Evolutionary conservation across 2,888 invertebrate genomes (phyloP), one percentile per base, ranked within the genome.

Genomic region (Tillus elongatus): DNA sequence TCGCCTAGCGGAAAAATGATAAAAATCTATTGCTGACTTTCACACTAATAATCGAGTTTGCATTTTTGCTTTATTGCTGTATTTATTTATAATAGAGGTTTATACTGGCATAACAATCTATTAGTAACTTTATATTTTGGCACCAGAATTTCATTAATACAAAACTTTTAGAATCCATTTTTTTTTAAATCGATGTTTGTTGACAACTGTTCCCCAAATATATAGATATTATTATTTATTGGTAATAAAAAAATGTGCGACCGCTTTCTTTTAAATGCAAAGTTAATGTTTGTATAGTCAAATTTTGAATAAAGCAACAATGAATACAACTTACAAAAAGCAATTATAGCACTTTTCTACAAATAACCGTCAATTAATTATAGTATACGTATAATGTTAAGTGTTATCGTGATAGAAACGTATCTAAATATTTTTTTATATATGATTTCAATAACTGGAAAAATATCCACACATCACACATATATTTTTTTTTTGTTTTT

Each of bases 121-220:
- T 58, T 60, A 61, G 60, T 62, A 61, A 63, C 63, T 62, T 58
- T 54, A 54, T 49, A 53, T 50, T 64, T 65, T 65, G 65, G 65
- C 65, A 65, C 65, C 64, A 60, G 63, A 58, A 48, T 60, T 61
- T 54, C 52, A 54, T 52, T 58, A 52, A 51, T 45, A 53, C 56
- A 54, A 55, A 54, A 54, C 55, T 58, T 63, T 60, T 63, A 63
- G 60, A 64, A 63, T 63, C 57, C 54, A 46, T 36, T 39, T 46
- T 51, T 55, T 52, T n/a, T n/a, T n/a, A n/a, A 50, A 53, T 64
- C 64, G 64, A 64, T 65, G 64, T 63, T 57, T 57, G 49, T 58
- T 52, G 51, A 49, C 47, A 48, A 56, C 53, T 61, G 61, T 51
- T 62, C 63, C 62, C 61, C 58, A 59, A 19, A 55, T 56, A 58